Conservation (phyloP, 2,888 invertebrate genomes). For the Ptilodon capucinus region DNA sequence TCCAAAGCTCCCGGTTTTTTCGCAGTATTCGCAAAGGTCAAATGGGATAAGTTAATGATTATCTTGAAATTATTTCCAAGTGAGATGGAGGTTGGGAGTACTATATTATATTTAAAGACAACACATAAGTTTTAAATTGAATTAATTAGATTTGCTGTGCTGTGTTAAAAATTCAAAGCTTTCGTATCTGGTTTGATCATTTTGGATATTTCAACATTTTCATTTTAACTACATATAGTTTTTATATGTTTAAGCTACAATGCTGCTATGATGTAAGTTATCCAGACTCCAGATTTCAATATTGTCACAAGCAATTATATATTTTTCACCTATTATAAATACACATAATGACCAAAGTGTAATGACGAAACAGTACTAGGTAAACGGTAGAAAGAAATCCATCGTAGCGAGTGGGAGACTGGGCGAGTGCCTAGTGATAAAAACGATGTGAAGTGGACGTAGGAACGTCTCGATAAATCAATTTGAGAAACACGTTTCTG, state of each 20-base stretch:
- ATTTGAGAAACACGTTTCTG: not conserved
- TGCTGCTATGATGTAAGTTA: no score
- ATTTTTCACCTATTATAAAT: no score
- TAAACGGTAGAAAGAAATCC: conserved; percentile 6
- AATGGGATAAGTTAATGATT: not conserved
- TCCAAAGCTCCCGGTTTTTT: not conserved
- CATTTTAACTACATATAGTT: no score
- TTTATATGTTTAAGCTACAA: no score
- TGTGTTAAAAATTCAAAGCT: no score
- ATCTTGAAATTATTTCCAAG: not conserved
- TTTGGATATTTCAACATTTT: no score
- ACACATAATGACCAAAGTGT: no score
- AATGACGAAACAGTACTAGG: not conserved
- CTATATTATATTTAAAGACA: not conserved
- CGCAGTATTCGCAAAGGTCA: not conserved
- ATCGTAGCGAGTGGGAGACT: conserved; percentile 4
- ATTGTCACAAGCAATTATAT: no score
- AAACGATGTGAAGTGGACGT: conserved; percentile 9
- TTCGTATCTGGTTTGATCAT: no score
- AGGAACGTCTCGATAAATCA: conserved; percentile 1
- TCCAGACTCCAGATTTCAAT: no score
- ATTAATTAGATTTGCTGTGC: no score
- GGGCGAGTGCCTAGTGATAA: conserved; percentile 14
- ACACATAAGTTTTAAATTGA: not conserved
- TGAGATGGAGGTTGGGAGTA: not conserved